These are phyloP conservation scores for Peromyscus aztecus DNA, from an alignment of 2,797 vertebrate genomes.

Conservation along the genomic window DNA sequence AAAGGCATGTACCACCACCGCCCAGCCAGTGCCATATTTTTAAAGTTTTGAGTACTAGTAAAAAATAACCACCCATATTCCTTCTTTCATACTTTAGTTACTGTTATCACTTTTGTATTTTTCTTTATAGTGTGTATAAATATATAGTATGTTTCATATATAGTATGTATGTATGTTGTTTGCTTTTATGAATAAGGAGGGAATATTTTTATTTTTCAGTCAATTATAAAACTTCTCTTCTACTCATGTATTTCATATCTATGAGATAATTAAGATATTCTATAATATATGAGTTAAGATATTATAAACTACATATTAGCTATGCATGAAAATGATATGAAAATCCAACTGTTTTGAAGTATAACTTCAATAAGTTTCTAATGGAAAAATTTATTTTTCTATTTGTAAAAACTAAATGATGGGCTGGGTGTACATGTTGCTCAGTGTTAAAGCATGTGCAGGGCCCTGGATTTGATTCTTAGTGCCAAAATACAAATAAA, in stretches of 20 bases:
- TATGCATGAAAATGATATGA: neutral
- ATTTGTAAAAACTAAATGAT: neutral
- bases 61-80: neutral
- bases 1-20: no score
- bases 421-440: neutral
- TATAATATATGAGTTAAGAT: neutral
- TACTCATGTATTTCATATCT: conserved; percentile 21
- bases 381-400: neutral
- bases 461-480: neutral
- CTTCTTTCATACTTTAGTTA: neutral
- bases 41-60: neutral
- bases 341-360: conserved; percentile 15
- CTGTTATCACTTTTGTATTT: neutral
- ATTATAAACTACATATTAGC: neutral
- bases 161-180: neutral
- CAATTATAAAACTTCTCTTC: neutral
- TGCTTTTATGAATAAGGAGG: conserved; percentile 40
- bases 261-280: neutral
- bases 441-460: neutral
- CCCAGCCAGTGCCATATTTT: neutral
- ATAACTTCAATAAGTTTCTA: neutral
- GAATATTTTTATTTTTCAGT: conserved; percentile 1
- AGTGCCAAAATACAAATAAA: neutral
- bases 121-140: neutral
- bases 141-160: neutral